A percentile compares a stretch with the other conserved stretches of the same genome.
Evolutionary conservation across 1,140 invertebrate genomes (phyloP).

Genomic region (Drosophila biarmipes): DNA sequence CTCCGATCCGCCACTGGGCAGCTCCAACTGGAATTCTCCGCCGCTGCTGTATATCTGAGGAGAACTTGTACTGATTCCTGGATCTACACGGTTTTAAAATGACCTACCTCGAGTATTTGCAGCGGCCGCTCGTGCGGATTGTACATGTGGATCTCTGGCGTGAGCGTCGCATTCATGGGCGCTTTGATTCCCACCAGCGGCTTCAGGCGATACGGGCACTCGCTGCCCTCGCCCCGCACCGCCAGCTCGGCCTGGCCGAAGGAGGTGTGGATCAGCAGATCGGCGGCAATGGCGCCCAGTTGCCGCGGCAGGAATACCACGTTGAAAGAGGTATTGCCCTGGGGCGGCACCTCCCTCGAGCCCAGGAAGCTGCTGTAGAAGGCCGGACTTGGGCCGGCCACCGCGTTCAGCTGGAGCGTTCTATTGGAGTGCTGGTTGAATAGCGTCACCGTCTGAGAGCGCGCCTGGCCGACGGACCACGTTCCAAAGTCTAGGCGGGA

Average conservation of each 20-base stretch:
- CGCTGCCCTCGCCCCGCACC: slow-evolving; percentile 92
- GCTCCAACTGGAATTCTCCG: slow-evolving; percentile 94
- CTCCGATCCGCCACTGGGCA: slow-evolving; percentile 90
- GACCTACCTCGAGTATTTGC: slow-evolving; percentile 88
- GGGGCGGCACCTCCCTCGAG: slow-evolving; percentile 95
- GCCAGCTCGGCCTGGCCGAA: slow-evolving; percentile 92
- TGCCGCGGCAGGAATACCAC: slow-evolving; percentile 97
- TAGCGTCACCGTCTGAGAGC: slow-evolving; percentile 91
- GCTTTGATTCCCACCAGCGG: slow-evolving; percentile 95
- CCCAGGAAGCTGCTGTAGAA: slow-evolving; percentile 97
- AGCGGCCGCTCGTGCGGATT: slow-evolving; percentile 95
- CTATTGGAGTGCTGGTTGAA: slow-evolving; percentile 90
- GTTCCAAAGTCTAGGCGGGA: slow-evolving; percentile 77
- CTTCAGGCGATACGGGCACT: slow-evolving; percentile 94
- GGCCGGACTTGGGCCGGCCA: slow-evolving; percentile 94
- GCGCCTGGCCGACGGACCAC: slow-evolving; percentile 93
- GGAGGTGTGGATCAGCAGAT: slow-evolving; percentile 96
- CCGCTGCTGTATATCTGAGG: slow-evolving; percentile 91
- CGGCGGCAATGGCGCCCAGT: slow-evolving; percentile 94
- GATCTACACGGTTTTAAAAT: neutral
- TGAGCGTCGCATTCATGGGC: slow-evolving; percentile 96
- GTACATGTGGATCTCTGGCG: slow-evolving; percentile 95
- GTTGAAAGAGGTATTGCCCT: slow-evolving; percentile 97
- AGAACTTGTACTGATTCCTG: neutral
- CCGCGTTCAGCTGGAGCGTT: slow-evolving; percentile 93